Base-by-base conservation (phyloP, 2,797 vertebrate species). In the Gorsachius magnificus region DNA sequence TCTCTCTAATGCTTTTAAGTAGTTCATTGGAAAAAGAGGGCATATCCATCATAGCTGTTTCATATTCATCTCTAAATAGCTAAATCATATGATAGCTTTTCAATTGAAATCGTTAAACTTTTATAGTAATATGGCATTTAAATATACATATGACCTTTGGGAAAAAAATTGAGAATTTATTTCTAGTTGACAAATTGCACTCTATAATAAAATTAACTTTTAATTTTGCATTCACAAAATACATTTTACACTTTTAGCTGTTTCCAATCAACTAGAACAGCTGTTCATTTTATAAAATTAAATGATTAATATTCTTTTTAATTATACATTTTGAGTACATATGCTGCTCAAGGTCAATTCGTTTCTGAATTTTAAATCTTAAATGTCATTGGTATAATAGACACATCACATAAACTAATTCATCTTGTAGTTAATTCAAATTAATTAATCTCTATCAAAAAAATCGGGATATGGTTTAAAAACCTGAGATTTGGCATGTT, bases 181-280 rank as follows among this genome's bases (percentile, higher is more conserved):
- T 95, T 97, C 96, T 92, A 93, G 88, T 89, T 96, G 64, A 81
- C 79, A 97, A 95, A 95, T 94, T 96, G 66, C 89, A 56, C 76
- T 78, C 82, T 82, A 60, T 90, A 96, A 94, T 94, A 96, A 94
- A 96, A 96, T 96, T 71, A 95, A 94, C 80, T 95, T 93, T 96
- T 89, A 93, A 94, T 92, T 95, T 93, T 96, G 83, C 76, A 93
- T 93, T 88, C 72, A 92, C 69, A 90, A 95, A 96, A 93, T 83
- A 93, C 41, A 72, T 93, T 97, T 96, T 94, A 94, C 93, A 94
- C 94, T 93, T 96, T 91, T 92, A 96, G 94, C 92, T 93, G 69
- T 95, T 96, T 97, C 89, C 29, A 97, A 96, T 97, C 94, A 97
- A 89, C 82, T 91, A 94, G 71, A 95, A 88, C 94, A 96, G 68